Conservation (phyloP, 2,113 vertebrate species). For the Octodon degus region DNA sequence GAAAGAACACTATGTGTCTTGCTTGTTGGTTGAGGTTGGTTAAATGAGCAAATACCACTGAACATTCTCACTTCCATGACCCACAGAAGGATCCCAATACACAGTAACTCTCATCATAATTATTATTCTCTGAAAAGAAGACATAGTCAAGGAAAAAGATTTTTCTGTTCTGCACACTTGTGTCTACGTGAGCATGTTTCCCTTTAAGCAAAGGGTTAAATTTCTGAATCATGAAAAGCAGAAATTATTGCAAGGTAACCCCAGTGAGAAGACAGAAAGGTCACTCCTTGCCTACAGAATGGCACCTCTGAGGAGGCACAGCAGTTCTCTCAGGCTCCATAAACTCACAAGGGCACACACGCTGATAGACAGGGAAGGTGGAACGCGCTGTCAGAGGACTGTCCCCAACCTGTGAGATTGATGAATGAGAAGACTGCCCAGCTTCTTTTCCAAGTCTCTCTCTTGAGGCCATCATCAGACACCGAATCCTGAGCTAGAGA, state of each 20-base stretch:
- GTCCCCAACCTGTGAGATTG: slow-evolving; percentile 54
- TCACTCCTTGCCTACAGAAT: neutral
- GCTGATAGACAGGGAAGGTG: neutral
- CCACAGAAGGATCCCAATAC: neutral
- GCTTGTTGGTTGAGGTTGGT: neutral
- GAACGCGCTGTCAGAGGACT: neutral
- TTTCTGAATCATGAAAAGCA: neutral
- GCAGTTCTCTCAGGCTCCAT: neutral
- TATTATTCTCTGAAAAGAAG: neutral
- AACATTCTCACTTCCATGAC: neutral
- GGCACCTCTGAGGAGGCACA: neutral
- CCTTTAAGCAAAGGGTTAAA: neutral
- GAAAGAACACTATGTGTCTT: neutral
- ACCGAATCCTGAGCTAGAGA: neutral
- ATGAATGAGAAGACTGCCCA: slow-evolving; percentile 28
- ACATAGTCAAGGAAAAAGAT: neutral
- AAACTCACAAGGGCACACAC: neutral
- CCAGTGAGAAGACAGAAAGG: neutral
- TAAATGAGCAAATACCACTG: neutral
- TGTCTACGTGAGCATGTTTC: neutral
- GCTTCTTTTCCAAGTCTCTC: neutral
- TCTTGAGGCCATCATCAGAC: slow-evolving; percentile 29
- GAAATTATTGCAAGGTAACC: neutral
- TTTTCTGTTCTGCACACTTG: neutral
- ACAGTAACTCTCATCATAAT: neutral